Conservation (phyloP, 2,113 vertebrate species). For the Lampris megalopsis region DNA sequence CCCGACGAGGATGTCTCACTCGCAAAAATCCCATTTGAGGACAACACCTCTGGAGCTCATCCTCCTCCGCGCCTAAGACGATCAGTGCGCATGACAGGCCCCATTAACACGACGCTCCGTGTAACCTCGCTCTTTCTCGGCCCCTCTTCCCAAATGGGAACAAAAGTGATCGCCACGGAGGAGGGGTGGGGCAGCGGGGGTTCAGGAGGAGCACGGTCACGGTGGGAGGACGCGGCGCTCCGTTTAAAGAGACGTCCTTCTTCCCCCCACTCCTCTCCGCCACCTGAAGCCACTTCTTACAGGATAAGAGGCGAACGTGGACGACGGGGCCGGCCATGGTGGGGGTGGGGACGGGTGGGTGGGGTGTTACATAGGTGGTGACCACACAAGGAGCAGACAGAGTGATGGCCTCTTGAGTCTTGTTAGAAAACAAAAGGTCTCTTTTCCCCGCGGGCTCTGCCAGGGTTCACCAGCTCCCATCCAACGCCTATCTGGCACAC, state of each 20-base stretch:
- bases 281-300: constrained; percentile 52
- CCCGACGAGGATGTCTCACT: constrained; percentile 77
- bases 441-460: constrained; percentile 2
- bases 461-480: constrained; percentile 28
- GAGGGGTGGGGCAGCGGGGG: constrained; percentile 48
- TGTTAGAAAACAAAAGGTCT: constrained; percentile 20
- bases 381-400: constrained; percentile 4
- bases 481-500: constrained; percentile 27
- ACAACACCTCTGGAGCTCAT: constrained; percentile 81
- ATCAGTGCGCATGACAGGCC: constrained; percentile 73
- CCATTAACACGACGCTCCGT: constrained; percentile 73
- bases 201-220: constrained; percentile 50
- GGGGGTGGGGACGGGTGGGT: constrained; percentile 4
- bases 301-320: constrained; percentile 24
- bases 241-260: constrained; percentile 51
- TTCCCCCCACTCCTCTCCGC: constrained; percentile 45
- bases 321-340: background rate
- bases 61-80: constrained; percentile 76
- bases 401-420: constrained; percentile 11
- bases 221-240: constrained; percentile 51
- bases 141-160: constrained; percentile 62
- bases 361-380: constrained; percentile 2
- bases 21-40: constrained; percentile 79
- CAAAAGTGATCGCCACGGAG: constrained; percentile 70
- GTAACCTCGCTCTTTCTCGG: constrained; percentile 68